These are phyloP conservation scores for Bubo bubo DNA, from an alignment of 2,113 vertebrate genomes.

Conservation along the genomic window DNA sequence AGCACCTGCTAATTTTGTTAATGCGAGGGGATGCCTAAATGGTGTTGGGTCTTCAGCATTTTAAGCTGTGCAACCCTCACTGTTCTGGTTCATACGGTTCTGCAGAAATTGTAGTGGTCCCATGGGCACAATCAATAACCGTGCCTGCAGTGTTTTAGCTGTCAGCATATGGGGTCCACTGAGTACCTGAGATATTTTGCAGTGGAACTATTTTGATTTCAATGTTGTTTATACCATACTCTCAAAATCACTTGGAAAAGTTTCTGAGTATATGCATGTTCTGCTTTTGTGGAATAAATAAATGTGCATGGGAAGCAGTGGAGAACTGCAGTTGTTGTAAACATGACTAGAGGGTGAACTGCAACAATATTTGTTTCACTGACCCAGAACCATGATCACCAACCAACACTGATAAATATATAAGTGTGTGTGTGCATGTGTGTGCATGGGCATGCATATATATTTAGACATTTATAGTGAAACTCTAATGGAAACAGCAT, in stretches of 20 bases:
- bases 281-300: not conserved
- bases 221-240: not conserved
- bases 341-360: not conserved
- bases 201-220: not conserved
- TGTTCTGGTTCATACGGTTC: rapidly evolving
- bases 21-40: not conserved
- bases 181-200: not conserved
- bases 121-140: not conserved
- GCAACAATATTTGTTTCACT: not conserved
- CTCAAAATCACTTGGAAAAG: not conserved
- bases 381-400: not conserved
- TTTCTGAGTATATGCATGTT: not conserved
- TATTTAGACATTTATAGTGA: not conserved
- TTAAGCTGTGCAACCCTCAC: not conserved
- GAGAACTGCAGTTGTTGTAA: not conserved
- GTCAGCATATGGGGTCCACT: not conserved
- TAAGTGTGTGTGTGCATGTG: not conserved
- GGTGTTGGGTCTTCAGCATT: not conserved
- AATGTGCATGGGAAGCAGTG: not conserved
- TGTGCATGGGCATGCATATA: not conserved
- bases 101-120: not conserved
- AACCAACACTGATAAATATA: too few species aligned
- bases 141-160: not conserved
- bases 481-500: not conserved
- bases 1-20: not conserved